phyloP scores from a whole-genome alignment of 2,113 vertebrate species.

The Oophaga pumilio region DNA sequence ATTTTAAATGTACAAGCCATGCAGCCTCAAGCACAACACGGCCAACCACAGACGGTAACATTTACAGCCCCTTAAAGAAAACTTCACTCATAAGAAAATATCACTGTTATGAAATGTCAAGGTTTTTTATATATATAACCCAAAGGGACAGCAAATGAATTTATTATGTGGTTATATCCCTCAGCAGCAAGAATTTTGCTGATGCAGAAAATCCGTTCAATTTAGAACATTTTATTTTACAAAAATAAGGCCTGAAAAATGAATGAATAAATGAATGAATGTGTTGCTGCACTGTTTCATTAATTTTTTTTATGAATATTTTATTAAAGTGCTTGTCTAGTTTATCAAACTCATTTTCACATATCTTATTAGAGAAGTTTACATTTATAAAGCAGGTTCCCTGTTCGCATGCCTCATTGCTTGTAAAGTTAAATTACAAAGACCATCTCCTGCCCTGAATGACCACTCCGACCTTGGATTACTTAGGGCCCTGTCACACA shows the following conservation, averaged over 20 bases:
- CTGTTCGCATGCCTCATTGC: too few relatives aligned
- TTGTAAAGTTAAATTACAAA: too few relatives aligned
- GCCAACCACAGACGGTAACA: conserved; percentile 16
- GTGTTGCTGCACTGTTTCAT: neutral
- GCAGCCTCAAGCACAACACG: conserved; percentile 11
- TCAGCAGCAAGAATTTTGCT: neutral
- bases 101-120: neutral
- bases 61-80: conserved; percentile 14
- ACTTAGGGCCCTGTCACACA: too few relatives aligned
- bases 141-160: neutral
- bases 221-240: neutral
- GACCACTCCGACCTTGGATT: too few relatives aligned
- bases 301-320: neutral
- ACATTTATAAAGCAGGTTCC: too few relatives aligned
- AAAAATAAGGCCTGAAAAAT: neutral
- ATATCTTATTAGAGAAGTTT: neutral
- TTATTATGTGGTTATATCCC: neutral
- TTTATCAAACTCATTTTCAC: neutral
- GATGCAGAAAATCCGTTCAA: neutral
- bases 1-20: neutral
- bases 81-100: conserved; percentile 14
- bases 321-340: neutral
- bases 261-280: neutral
- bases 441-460: too few relatives aligned
- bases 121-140: neutral